These are phyloP conservation scores for Tapirus terrestris DNA, from an alignment of 2,113 vertebrate species.

Conservation along the genomic window DNA sequence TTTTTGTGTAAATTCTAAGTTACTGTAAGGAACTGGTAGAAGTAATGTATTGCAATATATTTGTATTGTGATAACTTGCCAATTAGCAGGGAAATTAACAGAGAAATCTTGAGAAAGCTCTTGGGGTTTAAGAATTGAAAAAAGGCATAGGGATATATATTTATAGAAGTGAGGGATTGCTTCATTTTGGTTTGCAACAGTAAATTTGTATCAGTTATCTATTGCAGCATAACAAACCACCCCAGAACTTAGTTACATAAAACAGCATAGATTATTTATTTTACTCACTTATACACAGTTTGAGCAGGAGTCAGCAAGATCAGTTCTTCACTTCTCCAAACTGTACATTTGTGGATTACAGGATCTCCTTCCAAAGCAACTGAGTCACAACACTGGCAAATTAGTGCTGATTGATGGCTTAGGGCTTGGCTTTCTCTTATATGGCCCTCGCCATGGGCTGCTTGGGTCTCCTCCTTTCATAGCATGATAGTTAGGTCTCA, in stretches of 20 bases:
- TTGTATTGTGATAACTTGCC: not conserved
- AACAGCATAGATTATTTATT: not conserved
- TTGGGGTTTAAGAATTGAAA: not conserved
- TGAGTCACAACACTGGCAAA: accelerated
- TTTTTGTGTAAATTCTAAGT: not conserved
- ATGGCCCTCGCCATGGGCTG: not conserved
- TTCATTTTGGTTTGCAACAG: not conserved
- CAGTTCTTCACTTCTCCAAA: not conserved
- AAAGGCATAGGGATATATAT: not conserved
- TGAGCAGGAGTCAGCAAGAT: not conserved
- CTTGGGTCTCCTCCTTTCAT: not conserved
- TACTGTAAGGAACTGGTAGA: not conserved
- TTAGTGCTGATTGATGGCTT: too few relatives aligned
- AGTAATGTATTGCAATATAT: not conserved
- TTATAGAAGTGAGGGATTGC: not conserved
- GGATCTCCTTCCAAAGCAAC: not conserved
- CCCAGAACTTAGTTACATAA: not conserved
- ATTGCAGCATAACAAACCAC: not conserved
- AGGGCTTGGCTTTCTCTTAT: not conserved
- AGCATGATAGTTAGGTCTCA: not conserved
- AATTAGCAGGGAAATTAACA: not conserved
- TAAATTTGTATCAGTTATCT: not conserved
- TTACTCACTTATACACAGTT: not conserved
- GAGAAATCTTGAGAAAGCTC: not conserved
- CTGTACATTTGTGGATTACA: not conserved